phyloP scores from a whole-genome alignment of 2,113 vertebrate species.

The Gallinago undulata region DNA sequence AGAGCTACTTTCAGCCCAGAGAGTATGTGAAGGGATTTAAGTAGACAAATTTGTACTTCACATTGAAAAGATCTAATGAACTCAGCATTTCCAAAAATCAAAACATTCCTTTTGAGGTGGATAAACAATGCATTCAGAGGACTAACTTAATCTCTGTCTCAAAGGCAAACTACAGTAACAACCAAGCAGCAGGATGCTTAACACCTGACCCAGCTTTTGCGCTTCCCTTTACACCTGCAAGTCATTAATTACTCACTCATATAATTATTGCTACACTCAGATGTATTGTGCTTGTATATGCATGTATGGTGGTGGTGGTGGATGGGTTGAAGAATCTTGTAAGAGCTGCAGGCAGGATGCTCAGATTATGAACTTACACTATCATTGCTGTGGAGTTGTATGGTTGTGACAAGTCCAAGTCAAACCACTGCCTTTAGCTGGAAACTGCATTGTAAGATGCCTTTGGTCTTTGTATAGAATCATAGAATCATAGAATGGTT shows the following conservation, averaged over 20 bases:
- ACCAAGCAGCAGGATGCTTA: background rate
- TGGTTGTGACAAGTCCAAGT: background rate
- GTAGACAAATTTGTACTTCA: background rate
- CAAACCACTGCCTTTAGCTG: background rate
- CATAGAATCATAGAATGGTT: too few relatives aligned
- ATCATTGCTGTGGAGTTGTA: background rate
- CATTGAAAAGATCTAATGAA: background rate
- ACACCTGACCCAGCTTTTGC: background rate
- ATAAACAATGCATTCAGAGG: background rate
- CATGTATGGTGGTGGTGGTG: rapidly evolving
- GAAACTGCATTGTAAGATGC: background rate
- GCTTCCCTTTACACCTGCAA: background rate
- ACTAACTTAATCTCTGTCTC: background rate
- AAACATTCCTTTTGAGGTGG: background rate
- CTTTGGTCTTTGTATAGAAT: too few relatives aligned
- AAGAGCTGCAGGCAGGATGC: background rate
- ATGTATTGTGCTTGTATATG: rapidly evolving
- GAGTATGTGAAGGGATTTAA: background rate
- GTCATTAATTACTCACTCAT: background rate
- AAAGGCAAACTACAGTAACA: background rate
- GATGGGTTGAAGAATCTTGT: background rate
- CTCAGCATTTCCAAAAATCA: background rate
- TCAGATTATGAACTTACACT: background rate
- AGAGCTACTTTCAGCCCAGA: background rate
- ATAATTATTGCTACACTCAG: background rate